Evolutionary conservation across 92 coral and sea anemone genomes (phyloP).

Genomic region (Umimayanthus chanpuru): DNA sequence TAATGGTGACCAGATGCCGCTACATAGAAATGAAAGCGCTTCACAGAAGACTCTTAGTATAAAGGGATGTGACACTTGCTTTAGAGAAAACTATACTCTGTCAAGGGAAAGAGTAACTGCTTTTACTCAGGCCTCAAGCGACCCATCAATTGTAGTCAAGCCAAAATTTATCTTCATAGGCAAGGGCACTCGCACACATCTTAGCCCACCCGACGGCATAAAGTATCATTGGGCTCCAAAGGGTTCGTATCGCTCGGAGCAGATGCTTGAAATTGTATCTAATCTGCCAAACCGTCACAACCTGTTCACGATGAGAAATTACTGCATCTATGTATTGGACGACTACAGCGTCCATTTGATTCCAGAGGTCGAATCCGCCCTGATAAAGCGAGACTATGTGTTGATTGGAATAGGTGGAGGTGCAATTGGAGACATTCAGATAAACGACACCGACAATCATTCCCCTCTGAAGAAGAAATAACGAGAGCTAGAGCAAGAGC

Average conservation of each 20-base stretch:
- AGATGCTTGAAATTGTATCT: constrained; percentile 13
- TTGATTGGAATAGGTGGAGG: too few species aligned
- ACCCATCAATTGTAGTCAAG: too few species aligned
- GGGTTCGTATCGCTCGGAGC: too few species aligned
- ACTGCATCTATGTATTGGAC: constrained; percentile 21
- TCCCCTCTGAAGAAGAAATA: constrained; percentile 13
- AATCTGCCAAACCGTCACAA: constrained; percentile 36
- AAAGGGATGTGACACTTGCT: constrained; percentile 17
- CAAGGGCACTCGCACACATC: too few species aligned
- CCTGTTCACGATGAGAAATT: constrained; percentile 20
- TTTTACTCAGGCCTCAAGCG: too few species aligned
- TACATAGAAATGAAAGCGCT: too few species aligned
- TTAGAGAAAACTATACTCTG: constrained; percentile 24
- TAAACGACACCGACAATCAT: neutral
- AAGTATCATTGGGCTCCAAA: too few species aligned
- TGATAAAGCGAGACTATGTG: constrained; percentile 1
- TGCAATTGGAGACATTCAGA: constrained; percentile 9
- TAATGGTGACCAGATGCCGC: neutral
- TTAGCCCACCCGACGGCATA: too few species aligned
- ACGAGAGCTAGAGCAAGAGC: neutral
- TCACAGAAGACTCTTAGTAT: too few species aligned
- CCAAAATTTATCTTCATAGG: too few species aligned
- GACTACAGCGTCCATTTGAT: constrained; percentile 24
- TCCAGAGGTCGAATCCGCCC: neutral
- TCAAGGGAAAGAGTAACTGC: too few species aligned